Evolutionary conservation across 2,797 vertebrate genomes (phyloP).

Genomic region (Manis javanica): DNA sequence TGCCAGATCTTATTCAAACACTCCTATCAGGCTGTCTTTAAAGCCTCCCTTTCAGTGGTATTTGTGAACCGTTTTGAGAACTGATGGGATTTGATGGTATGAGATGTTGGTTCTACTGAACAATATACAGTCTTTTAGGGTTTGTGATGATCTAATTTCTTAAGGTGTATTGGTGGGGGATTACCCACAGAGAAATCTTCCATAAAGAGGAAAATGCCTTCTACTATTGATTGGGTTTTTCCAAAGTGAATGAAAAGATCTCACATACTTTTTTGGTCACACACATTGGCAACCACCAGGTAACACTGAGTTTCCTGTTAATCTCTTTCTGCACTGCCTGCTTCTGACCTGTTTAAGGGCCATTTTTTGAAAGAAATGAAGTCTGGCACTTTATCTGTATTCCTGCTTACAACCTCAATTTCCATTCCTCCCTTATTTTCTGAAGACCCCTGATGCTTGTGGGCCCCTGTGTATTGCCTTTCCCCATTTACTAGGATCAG

Average conservation of each 20-base stretch:
- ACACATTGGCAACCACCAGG: neutral
- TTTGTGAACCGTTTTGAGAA: slow-evolving; percentile 32
- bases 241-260: neutral
- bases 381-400: neutral
- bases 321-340: neutral
- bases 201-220: slow-evolving; percentile 14
- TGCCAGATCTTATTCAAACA: neutral
- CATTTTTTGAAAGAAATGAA: slow-evolving; percentile 56
- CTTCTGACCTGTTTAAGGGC: neutral
- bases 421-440: neutral
- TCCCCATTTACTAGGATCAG: neutral
- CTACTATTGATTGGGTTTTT: neutral
- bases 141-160: neutral
- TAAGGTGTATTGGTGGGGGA: neutral
- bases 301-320: neutral
- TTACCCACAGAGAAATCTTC: neutral
- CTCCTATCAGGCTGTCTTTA: neutral
- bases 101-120: neutral
- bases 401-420: neutral
- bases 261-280: neutral
- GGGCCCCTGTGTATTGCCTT: neutral
- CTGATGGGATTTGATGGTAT: neutral
- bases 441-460: neutral
- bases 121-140: neutral
- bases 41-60: neutral